Conservation (phyloP, 2,888 invertebrate species). For the Lithophane leautieri region DNA sequence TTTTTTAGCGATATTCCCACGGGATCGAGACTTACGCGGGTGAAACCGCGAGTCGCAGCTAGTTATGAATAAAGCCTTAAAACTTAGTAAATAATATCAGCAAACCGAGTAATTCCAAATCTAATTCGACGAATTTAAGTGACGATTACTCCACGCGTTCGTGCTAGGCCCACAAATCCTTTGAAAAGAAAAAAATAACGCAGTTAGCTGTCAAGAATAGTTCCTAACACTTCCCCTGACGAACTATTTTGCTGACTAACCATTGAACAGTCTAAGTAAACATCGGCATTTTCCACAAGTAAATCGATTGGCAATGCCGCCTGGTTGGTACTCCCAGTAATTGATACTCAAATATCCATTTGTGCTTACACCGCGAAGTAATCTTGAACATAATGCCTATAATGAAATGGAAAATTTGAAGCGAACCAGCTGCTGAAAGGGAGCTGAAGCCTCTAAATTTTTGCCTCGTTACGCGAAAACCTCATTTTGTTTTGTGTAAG, state of each 20-base stretch:
- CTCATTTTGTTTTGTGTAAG: conserved; percentile 46
- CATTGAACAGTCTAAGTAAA: background rate
- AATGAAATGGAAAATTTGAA: conserved; percentile 57
- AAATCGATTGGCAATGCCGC: conserved; percentile 12
- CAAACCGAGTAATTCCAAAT: background rate
- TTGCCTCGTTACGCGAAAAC: conserved; percentile 37
- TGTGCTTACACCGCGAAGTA: conserved; percentile 52
- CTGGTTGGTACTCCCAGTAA: conserved; percentile 31
- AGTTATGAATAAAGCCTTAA: too few species aligned
- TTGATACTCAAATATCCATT: conserved; percentile 56
- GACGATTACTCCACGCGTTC: background rate
- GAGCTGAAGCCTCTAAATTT: conserved; percentile 25
- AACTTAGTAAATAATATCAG: too few species aligned
- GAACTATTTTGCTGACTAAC: background rate
- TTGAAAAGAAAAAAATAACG: background rate
- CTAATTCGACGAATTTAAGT: background rate
- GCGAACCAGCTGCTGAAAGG: conserved; percentile 30
- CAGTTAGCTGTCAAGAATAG: background rate
- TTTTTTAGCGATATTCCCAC: too few species aligned
- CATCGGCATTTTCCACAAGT: background rate
- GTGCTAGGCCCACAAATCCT: background rate
- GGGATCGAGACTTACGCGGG: too few species aligned
- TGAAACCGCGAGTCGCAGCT: too few species aligned
- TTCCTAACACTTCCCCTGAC: background rate
- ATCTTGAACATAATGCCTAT: conserved; percentile 41